Evolutionary conservation across 2,113 vertebrate genomes (phyloP).

Genomic region (Vulpes lagopus): DNA sequence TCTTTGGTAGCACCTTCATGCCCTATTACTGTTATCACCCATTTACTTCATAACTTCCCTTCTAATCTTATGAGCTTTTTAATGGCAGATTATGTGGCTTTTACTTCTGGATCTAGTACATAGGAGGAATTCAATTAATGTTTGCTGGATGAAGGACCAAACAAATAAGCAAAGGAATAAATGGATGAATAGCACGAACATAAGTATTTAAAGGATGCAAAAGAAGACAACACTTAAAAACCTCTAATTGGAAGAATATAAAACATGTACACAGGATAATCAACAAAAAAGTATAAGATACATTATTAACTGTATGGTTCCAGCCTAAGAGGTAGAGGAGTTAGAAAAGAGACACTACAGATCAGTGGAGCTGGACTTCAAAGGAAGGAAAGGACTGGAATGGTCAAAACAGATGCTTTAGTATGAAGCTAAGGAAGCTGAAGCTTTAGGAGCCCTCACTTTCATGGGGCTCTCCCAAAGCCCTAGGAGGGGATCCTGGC

Average conservation of each 20-base stretch:
- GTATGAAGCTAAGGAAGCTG: background rate
- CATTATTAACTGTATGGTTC: background rate
- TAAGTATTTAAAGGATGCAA: background rate
- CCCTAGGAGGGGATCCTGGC: background rate
- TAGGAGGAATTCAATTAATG: background rate
- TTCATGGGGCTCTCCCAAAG: background rate
- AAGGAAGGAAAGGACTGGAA: background rate
- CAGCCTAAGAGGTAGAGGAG: background rate
- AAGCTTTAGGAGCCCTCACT: background rate
- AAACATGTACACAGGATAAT: background rate
- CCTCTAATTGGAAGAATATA: background rate
- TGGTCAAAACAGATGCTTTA: background rate
- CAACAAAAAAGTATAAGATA: background rate
- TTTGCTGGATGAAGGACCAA: conserved; percentile 15
- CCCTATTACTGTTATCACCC: background rate
- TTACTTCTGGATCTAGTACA: background rate
- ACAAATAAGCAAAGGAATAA: background rate
- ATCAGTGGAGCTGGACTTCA: background rate
- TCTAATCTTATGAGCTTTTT: background rate
- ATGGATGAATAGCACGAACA: background rate
- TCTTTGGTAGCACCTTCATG: background rate
- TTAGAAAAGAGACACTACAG: background rate
- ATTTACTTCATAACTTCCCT: background rate
- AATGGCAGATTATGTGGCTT: background rate
- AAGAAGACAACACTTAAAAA: conserved; percentile 16